Percentiles rank a stretch among this genome's conserved stretches.
phyloP scores from a whole-genome alignment of 2,797 vertebrate species.

The Anableps anableps region DNA sequence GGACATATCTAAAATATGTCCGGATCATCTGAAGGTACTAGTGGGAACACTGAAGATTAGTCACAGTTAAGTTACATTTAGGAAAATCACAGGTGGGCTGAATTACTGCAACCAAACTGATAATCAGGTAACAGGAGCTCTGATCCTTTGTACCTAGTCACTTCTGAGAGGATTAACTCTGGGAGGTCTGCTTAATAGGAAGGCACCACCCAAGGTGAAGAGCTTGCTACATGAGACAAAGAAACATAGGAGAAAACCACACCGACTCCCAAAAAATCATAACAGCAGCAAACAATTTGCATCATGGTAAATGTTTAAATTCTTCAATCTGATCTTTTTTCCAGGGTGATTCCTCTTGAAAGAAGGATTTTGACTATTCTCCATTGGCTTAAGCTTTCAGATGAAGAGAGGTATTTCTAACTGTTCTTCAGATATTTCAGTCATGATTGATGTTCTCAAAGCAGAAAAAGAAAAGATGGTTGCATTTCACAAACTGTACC shows the following conservation, averaged over 20 bases:
- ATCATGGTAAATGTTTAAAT: not conserved
- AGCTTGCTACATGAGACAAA: no score
- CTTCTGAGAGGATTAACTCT: no score
- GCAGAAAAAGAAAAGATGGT: not conserved
- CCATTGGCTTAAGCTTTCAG: slow-evolving; percentile 90
- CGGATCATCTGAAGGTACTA: not conserved
- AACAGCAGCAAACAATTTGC: not conserved
- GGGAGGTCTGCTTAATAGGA: not conserved
- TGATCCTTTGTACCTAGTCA: no score
- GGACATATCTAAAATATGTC: not conserved
- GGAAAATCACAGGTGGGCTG: not conserved
- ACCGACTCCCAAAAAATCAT: no score
- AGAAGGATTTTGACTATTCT: slow-evolving; percentile 93
- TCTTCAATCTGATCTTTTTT: not conserved
- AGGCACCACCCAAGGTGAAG: not conserved
- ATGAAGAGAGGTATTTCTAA: slow-evolving; percentile 84
- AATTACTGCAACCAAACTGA: no score
- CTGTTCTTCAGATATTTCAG: not conserved
- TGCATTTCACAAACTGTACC: not conserved
- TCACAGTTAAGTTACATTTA: not conserved
- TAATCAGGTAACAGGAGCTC: no score
- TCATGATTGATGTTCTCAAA: no score
- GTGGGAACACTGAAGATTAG: no score
- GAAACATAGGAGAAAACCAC: not conserved
- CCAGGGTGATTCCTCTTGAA: slow-evolving; percentile 92